A percentile compares a stretch with the other conserved stretches of the same genome.
Evolutionary conservation across 2,113 vertebrate species (phyloP).

Genomic region (Hydrolagus affinis): DNA sequence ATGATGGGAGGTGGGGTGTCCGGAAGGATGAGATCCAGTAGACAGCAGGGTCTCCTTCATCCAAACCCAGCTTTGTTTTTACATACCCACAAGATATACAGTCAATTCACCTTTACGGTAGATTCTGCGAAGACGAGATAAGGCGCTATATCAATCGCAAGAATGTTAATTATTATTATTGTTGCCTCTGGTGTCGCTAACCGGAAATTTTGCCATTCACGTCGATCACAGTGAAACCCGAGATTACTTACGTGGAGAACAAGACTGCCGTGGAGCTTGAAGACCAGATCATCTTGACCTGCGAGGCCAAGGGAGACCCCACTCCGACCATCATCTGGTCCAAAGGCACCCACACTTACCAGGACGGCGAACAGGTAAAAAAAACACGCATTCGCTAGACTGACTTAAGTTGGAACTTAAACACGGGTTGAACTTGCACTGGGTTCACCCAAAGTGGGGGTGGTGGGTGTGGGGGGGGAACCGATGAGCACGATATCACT

Average conservation of each 20-base stretch:
- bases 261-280: slow-evolving; percentile 84
- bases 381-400: slow-evolving; percentile 14
- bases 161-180: background rate
- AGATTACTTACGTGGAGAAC: slow-evolving; percentile 90
- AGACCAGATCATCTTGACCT: slow-evolving; percentile 86
- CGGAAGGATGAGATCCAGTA: too few relatives aligned
- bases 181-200: background rate
- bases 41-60: too few relatives aligned
- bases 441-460: background rate
- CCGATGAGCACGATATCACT: background rate
- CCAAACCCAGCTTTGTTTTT: too few relatives aligned
- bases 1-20: too few relatives aligned
- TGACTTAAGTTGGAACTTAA: background rate
- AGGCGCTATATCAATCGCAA: too few relatives aligned
- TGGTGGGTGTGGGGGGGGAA: too few relatives aligned
- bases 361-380: slow-evolving; percentile 86
- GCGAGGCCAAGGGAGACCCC: slow-evolving; percentile 88
- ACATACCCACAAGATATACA: too few relatives aligned
- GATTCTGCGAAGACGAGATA: too few relatives aligned
- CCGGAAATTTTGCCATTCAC: slow-evolving; percentile 14
- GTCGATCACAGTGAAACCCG: slow-evolving; percentile 75
- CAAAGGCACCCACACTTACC: slow-evolving; percentile 71
- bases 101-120: too few relatives aligned
- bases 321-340: slow-evolving; percentile 91
- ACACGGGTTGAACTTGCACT: background rate